Evolutionary conservation across 2,113 vertebrate genomes (phyloP), one percentile per base, ranked within the genome.

Genomic region (Pagrus major): DNA sequence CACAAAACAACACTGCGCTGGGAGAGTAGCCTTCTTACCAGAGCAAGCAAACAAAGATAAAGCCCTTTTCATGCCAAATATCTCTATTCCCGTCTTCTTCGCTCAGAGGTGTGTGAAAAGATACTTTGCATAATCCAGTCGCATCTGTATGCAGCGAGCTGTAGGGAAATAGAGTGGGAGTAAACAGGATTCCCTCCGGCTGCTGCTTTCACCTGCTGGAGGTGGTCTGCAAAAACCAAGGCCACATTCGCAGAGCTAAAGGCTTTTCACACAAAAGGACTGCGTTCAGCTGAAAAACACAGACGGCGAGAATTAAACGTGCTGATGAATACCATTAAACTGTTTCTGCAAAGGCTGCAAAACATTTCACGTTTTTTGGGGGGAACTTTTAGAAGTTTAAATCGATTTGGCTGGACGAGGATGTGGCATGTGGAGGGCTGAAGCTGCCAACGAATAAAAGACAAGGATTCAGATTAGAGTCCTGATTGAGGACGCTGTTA

Each of bases 121-220:
- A 72, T 11, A 71, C 55, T 86, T 87, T 90, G 81, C 84, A 84
- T 88, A 87, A 88, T 89, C 81, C 85, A 29, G 66, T 41, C 14
- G 12, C 37, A 72, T 79, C 68, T 18, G 11, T 64, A 56, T 31
- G 46, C 37, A n/a, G 61, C 1, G 6, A 35, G 61, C 60, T 67
- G 20, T 35, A 3, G 31, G 33, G 58, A 73, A 76, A 81, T n/a
- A 46, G 71, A 60, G 70, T n/a, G 0, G 15, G 70, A 51, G 76
- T 80, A 59, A 86, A 85, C 74, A 85, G 47, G 74, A 76, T 80
- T 88, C 76, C 84, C 65, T 61, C 1, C 5, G 42, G 84, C 41
- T 73, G 63, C 81, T 69, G 66, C 81, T 75, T 87, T 89, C 74
- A 86, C 86, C 89, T 86, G 89, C 75, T 78, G 47, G 51, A 71